Conservation (phyloP, 2,797 vertebrate species). For the Prunella strophiata region DNA sequence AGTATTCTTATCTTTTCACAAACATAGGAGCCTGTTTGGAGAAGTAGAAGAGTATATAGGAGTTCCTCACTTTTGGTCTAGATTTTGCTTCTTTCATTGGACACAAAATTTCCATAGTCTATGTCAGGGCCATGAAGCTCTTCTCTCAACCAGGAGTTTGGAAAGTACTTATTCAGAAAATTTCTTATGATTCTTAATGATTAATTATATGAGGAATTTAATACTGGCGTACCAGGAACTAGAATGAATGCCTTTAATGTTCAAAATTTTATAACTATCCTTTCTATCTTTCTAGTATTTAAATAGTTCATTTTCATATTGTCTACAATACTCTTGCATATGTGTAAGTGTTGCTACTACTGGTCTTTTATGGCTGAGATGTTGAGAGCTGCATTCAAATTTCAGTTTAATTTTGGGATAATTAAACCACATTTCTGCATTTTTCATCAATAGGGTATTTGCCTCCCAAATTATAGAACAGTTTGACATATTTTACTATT, state of each 20-base stretch:
- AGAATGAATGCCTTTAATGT: background rate
- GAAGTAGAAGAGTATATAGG: background rate
- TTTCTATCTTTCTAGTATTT: background rate
- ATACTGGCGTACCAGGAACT: background rate
- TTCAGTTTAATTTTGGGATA: background rate
- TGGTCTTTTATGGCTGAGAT: background rate
- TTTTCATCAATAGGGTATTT: constrained; percentile 9
- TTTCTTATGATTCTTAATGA: background rate
- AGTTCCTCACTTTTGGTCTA: background rate
- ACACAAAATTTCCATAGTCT: background rate
- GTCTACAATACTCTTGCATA: background rate
- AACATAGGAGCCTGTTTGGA: background rate
- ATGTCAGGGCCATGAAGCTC: background rate
- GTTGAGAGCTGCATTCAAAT: background rate
- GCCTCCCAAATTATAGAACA: constrained; percentile 14
- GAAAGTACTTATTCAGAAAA: background rate
- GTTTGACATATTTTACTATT: background rate
- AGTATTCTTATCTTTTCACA: background rate
- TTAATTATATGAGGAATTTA: background rate
- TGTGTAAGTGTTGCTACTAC: background rate
- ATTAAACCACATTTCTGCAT: background rate
- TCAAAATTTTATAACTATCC: background rate
- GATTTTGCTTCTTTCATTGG: background rate
- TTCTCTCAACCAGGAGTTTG: background rate
- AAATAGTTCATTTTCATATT: background rate